Base-by-base conservation (phyloP, 1,140 invertebrate genomes). In the Trichomalopsis sarcophagae region DNA sequence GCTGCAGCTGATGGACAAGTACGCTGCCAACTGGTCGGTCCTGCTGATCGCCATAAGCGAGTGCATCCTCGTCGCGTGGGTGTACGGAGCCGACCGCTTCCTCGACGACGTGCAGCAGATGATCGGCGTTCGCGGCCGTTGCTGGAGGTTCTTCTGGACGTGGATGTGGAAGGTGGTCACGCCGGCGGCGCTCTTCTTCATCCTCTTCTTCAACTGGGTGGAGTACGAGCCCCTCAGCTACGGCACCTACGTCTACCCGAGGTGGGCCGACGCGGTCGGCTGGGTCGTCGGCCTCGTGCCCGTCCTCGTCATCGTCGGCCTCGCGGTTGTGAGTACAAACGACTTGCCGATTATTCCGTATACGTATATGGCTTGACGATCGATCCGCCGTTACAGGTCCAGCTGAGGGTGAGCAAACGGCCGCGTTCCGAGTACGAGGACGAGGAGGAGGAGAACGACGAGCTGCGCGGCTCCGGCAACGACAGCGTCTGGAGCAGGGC, bases 1-100 rank as follows among this genome's bases (percentile, higher is more conserved):
- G 95, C 92, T 97, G 14, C 96, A 97, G 89, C 89, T 98, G 83
- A 97, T 97, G 95, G 97, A 97, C 88, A 97, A 97, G 87, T 97
- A 98, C 89, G 96, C 97, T 1, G 97, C 97, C 23, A 97, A 97
- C 89, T 97, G 96, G 95, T 97, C 96, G 23, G 97, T 97, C 1
- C 92, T 97, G 69, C 93, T 97, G 14, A 97, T 97, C 86, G 97
- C 97, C 11, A 96, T 97, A 73, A 94, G 94, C 47, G 97, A 98
- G 91, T 96, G 96, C 81, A 95, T 97, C 73, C 94, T 97, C 0
- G 95, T 98, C 47, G 95, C 95, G 13, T 97, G 96, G 96, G 94
- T 97, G 3, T 97, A 97, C 90, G 97, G 97, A 0, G 95, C 96
- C 1, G 95, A 97, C 89, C 94, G 96, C 66, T 97, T 97, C 89